Evolutionary conservation across 2,888 invertebrate species (phyloP).

Genomic region (Chorisops tibialis): DNA sequence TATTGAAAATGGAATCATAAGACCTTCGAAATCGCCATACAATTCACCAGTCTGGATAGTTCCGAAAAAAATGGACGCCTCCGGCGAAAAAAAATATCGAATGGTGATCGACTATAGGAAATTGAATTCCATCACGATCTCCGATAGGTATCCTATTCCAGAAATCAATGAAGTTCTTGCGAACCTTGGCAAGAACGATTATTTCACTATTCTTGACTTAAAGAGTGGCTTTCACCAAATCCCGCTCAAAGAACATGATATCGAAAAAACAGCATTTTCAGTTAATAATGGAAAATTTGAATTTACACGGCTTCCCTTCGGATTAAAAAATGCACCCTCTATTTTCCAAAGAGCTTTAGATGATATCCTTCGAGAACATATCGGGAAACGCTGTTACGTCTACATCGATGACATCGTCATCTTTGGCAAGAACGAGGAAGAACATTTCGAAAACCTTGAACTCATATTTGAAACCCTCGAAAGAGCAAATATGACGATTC

Average conservation of each 20-base stretch:
- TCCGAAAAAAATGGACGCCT: no score
- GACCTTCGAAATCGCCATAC: no score
- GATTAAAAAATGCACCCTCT: conserved; percentile 25
- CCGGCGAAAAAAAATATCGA: no score
- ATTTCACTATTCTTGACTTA: no score
- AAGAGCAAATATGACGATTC: conserved; percentile 24
- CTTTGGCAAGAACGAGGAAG: conserved; percentile 22
- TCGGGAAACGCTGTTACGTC: conserved; percentile 24
- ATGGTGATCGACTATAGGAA: no score
- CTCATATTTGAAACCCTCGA: conserved; percentile 16
- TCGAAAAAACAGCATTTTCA: conserved; percentile 23
- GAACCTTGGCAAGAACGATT: no score
- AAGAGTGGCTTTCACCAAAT: conserved; percentile 6
- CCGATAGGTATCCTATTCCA: no score
- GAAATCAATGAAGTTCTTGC: no score
- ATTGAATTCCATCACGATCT: no score
- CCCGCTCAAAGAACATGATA: not conserved
- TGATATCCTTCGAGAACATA: conserved; percentile 26
- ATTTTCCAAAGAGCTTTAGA: conserved; percentile 27
- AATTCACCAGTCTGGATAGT: no score
- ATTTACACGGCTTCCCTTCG: conserved; percentile 25
- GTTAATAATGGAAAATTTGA: conserved; percentile 27
- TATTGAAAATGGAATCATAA: conserved; percentile 2
- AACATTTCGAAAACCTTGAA: conserved; percentile 23
- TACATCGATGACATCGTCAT: conserved; percentile 29